phyloP scores from a whole-genome alignment of 1,140 invertebrate species.

The Saccostrea cuccullata region DNA sequence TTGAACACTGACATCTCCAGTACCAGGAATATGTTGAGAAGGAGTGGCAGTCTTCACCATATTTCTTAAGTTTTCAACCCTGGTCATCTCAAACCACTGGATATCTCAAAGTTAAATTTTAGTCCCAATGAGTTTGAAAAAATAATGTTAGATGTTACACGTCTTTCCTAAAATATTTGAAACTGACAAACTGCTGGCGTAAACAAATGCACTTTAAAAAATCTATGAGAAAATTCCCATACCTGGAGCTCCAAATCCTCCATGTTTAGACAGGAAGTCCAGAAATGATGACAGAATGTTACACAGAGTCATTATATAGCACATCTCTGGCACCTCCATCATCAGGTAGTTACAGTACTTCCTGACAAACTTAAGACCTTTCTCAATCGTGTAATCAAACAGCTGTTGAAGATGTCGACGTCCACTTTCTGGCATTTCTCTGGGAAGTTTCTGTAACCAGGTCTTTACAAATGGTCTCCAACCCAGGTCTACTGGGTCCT shows the following conservation, averaged over 20 bases:
- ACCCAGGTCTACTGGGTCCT: constrained; percentile 77
- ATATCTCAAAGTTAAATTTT: too few species aligned
- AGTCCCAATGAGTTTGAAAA: too few species aligned
- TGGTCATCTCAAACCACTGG: too few species aligned
- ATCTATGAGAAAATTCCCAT: constrained; percentile 15
- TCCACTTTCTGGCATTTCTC: constrained; percentile 75
- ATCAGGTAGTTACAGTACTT: constrained; percentile 67
- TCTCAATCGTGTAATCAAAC: constrained; percentile 84
- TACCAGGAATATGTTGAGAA: not conserved
- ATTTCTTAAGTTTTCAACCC: not conserved
- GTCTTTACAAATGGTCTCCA: constrained; percentile 78
- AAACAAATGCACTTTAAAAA: not conserved
- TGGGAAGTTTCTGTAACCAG: constrained; percentile 75
- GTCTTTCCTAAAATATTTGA: too few species aligned
- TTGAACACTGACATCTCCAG: too few species aligned
- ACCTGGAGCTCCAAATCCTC: constrained; percentile 76
- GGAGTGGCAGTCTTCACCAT: not conserved
- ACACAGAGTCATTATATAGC: constrained; percentile 73
- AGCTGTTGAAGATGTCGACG: constrained; percentile 81
- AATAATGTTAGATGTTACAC: too few species aligned
- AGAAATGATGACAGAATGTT: constrained; percentile 75
- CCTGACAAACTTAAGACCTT: constrained; percentile 80
- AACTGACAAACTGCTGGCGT: too few species aligned
- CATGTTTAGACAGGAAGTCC: constrained; percentile 74
- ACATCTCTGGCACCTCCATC: constrained; percentile 70